Conservation (phyloP, 2,797 vertebrate genomes). For the Catamblyrhynchus diadema region DNA sequence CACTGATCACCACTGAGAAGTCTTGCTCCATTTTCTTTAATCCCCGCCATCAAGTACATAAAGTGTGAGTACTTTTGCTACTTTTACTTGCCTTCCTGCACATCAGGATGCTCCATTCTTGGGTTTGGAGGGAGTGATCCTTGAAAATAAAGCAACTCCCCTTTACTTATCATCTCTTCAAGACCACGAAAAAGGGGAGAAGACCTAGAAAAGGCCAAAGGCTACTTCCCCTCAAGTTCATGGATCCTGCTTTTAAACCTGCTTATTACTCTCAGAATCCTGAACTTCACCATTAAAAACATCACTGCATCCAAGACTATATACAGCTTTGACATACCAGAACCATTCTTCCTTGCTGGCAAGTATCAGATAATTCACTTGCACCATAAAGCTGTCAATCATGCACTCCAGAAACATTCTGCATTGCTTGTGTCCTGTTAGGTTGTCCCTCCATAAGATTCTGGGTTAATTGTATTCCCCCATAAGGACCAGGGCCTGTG, state of each 20-base stretch:
- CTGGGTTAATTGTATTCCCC: neutral
- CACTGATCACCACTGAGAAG: neutral
- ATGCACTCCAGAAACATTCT: neutral
- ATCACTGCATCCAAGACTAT: neutral
- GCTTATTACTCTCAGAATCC: neutral
- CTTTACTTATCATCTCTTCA: neutral
- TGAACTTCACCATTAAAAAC: neutral
- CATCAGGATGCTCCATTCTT: neutral
- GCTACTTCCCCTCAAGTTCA: neutral
- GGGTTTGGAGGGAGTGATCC: neutral
- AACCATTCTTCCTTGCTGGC: neutral
- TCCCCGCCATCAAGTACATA: neutral
- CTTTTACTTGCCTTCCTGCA: neutral
- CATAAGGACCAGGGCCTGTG: neutral
- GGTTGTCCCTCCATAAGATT: neutral
- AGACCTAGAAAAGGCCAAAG: neutral
- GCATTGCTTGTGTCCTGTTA: neutral
- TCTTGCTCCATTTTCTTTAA: neutral
- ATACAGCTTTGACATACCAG: neutral
- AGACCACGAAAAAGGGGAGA: neutral
- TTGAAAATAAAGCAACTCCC: neutral
- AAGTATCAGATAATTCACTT: neutral
- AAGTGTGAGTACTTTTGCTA: neutral
- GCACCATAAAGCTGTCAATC: rapidly evolving
- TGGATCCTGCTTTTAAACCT: neutral